A percentile compares a stretch with the other conserved stretches of the same genome.
Conservation (phyloP, 2,888 invertebrate genomes). For the Nasonovia ribisnigri region DNA sequence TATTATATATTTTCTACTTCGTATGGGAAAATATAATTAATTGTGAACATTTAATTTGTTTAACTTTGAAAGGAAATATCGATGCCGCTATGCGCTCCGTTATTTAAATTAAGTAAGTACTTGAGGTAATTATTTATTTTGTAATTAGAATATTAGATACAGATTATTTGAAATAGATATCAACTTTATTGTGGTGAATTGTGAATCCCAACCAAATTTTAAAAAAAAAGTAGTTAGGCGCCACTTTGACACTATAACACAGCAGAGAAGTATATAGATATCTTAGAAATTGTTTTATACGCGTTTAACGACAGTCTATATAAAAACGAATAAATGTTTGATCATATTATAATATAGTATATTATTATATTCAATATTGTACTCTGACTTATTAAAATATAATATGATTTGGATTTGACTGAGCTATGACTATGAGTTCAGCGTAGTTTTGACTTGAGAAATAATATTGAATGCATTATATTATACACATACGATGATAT, state of each 20-base stretch:
- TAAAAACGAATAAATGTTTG: neutral
- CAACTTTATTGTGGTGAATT: neutral
- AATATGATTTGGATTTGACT: neutral
- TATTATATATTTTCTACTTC: neutral
- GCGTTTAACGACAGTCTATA: neutral
- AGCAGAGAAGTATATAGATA: neutral
- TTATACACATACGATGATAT: neutral
- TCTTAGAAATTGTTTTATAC: neutral
- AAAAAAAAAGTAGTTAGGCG: neutral
- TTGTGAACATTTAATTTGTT: neutral
- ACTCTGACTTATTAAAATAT: neutral
- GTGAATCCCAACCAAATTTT: neutral
- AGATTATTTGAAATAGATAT: neutral
- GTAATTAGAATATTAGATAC: no score
- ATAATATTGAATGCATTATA: neutral
- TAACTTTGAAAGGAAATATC: no score
- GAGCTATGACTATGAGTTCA: neutral
- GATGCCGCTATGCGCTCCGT: neutral
- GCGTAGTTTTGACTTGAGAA: neutral
- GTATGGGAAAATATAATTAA: neutral
- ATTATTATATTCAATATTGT: no score
- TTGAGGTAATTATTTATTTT: neutral
- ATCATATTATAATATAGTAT: neutral
- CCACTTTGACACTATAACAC: neutral
- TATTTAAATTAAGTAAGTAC: neutral